Base-by-base conservation (phyloP, 2,888 invertebrate species). In the Drosophila merina region DNA sequence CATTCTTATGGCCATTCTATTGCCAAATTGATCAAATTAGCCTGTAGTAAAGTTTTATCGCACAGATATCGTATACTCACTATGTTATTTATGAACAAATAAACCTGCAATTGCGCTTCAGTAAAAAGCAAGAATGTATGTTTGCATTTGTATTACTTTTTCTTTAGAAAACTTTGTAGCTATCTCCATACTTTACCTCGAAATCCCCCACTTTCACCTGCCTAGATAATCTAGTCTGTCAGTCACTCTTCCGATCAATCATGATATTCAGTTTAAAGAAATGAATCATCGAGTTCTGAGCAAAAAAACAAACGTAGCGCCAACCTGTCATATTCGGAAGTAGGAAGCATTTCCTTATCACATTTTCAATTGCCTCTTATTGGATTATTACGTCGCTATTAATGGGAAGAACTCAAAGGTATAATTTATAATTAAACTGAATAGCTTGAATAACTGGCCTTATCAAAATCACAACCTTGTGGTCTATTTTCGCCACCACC, bases 1-100 rank as follows among this genome's bases (percentile, higher is more conserved):
- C 40, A 14, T 4, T n/a, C 36, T n/a, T 36, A 36, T 26, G n/a
- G 25, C 14, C 45, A 55, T 47, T 36, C 40, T 54, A 45, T 40
- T 44, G 67, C 67, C 57, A 67, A 54, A 60, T 59, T 54, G 56
- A 57, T 63, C 64, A 71, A 70, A 67, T 49, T 69, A 69, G 57
- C 58, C 48, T 4, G 55, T 63, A 58, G 20, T 42, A 42, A 42
- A 72, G 74, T 42, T 79, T 59, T 64, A 79, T 79, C 70, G 59
- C 49, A 44, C 36, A 59, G 42, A 54, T 72, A 78, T 70, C 72
- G 49, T 56, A 72, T 70, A 45, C 49, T 33, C 47, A 45, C 48
- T 59, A 75, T 76, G 63, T 44, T 55, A 72, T 64, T 72, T 74
- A 78, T 62, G 50, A 67, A 49, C 62, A 38, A 63, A 58, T 59